A percentile compares a stretch with the other conserved stretches of the same genome.
Evolutionary conservation across 1,140 invertebrate genomes (phyloP).

Genomic region (Caenorhabditis brenneri): DNA sequence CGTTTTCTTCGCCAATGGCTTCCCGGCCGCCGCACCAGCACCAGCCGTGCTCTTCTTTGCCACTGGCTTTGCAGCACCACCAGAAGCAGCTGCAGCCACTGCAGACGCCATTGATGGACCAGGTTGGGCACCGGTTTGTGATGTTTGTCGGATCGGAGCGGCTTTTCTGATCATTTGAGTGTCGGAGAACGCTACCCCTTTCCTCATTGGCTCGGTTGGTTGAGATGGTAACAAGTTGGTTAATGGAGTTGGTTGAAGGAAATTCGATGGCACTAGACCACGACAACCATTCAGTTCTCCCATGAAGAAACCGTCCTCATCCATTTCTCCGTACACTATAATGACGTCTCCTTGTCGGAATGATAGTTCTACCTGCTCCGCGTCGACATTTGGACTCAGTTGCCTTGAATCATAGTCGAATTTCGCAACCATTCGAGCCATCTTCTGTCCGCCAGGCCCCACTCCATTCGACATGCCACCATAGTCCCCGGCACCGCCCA

Average conservation of each 20-base stretch:
- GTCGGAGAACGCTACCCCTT: conserved; percentile 45
- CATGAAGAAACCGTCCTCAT: conserved; percentile 96
- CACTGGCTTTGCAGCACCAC: conserved; percentile 13
- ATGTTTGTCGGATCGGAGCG: neutral
- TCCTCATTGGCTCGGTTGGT: conserved; percentile 35
- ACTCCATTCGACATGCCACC: neutral
- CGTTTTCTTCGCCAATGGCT: conserved; percentile 49
- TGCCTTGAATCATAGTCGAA: conserved; percentile 97
- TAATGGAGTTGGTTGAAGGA: conserved; percentile 74
- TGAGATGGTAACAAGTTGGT: conserved; percentile 22
- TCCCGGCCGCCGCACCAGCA: neutral
- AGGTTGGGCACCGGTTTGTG: neutral
- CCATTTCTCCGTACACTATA: conserved; percentile 93
- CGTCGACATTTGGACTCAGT: conserved; percentile 94
- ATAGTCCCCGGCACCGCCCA: neutral
- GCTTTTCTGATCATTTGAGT: conserved; percentile 22
- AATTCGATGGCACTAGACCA: conserved; percentile 92
- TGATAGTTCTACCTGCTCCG: conserved; percentile 86
- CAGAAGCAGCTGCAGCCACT: neutral
- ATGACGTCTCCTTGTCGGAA: conserved; percentile 93
- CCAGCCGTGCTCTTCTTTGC: conserved; percentile 42
- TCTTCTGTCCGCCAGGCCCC: neutral
- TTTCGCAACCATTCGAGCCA: conserved; percentile 84
- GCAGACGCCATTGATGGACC: neutral
- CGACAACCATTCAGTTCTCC: conserved; percentile 84